These are phyloP conservation scores for Styela plicata DNA, from an alignment of 23 tunicate genomes.

Conservation along the genomic window DNA sequence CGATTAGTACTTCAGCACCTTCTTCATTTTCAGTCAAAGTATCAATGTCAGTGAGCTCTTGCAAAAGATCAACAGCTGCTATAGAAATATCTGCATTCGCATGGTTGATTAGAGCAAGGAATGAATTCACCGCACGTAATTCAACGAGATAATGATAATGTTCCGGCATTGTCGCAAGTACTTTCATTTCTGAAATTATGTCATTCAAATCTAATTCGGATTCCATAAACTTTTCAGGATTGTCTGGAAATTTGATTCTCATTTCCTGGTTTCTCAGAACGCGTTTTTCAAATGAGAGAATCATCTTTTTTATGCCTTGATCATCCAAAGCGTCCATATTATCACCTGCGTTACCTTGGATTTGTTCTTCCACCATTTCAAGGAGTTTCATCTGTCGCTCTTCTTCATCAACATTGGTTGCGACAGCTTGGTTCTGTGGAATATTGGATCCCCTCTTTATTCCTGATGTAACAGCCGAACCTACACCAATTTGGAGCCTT, in stretches of 20 bases:
- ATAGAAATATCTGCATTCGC: constrained; percentile 87
- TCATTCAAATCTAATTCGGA: constrained; percentile 88
- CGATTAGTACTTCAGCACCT: constrained; percentile 75
- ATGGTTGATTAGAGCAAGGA: constrained; percentile 70
- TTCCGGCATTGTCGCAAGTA: constrained; percentile 84
- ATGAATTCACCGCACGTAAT: constrained; percentile 64
- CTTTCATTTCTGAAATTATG: constrained; percentile 79
- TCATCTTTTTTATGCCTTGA: constrained; percentile 73
- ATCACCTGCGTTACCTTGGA: constrained; percentile 33
- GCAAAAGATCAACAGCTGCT: constrained; percentile 81
- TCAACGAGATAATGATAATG: constrained; percentile 90
- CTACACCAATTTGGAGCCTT: constrained; percentile 50
- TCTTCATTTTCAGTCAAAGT: constrained; percentile 67
- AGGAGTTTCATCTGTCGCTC: constrained; percentile 88
- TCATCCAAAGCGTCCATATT: constrained; percentile 68
- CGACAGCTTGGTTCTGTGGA: not conserved
- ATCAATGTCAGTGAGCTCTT: constrained; percentile 84
- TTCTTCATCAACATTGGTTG: constrained; percentile 55
- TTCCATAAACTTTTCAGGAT: constrained; percentile 96
- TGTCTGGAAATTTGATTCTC: constrained; percentile 91
- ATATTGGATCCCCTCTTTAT: constrained; percentile 21
- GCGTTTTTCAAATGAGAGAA: constrained; percentile 85
- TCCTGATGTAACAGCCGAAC: constrained; percentile 37
- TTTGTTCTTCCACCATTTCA: constrained; percentile 88
- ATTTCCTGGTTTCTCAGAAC: constrained; percentile 88